Evolutionary conservation across 2,797 vertebrate genomes (phyloP).

Genomic region (Danio tinwini): DNA sequence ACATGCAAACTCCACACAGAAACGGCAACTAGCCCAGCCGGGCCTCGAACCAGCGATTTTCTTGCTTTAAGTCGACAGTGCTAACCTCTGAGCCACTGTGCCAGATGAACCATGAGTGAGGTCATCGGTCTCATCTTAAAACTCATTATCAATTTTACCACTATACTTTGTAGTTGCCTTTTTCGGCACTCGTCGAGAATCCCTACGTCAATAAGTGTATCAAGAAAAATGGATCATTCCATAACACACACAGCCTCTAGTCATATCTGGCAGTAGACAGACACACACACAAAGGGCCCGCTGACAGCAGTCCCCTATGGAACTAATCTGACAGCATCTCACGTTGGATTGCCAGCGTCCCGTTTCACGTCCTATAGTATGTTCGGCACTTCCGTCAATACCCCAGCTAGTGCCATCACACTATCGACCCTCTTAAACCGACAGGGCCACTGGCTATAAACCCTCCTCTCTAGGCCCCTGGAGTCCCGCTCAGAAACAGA

Average conservation of each 20-base stretch:
- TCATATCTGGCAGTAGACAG: constrained; percentile 38
- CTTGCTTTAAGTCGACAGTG: too few species aligned
- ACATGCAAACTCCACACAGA: too few species aligned
- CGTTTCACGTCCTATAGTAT: constrained; percentile 29
- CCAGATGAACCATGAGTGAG: too few species aligned
- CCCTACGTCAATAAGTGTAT: neutral
- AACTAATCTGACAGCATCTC: constrained; percentile 53
- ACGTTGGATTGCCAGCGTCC: constrained; percentile 42
- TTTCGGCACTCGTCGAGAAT: neutral
- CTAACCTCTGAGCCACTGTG: too few species aligned
- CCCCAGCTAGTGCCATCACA: constrained; percentile 53
- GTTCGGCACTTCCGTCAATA: constrained; percentile 52
- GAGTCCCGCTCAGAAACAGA: constrained; percentile 52
- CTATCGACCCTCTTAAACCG: constrained; percentile 54
- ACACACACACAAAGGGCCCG: constrained; percentile 19
- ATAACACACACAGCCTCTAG: constrained; percentile 34
- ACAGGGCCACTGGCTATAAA: constrained; percentile 56
- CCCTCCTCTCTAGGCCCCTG: constrained; percentile 48
- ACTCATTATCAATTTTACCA: neutral
- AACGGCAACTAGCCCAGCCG: too few species aligned
- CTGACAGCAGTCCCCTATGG: constrained; percentile 45
- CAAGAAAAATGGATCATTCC: constrained; percentile 36
- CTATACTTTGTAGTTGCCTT: neutral
- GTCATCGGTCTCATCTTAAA: neutral
- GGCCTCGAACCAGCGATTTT: too few species aligned